Base-by-base conservation (phyloP, 2,797 vertebrate species). In the Denticeps clupeoides region DNA sequence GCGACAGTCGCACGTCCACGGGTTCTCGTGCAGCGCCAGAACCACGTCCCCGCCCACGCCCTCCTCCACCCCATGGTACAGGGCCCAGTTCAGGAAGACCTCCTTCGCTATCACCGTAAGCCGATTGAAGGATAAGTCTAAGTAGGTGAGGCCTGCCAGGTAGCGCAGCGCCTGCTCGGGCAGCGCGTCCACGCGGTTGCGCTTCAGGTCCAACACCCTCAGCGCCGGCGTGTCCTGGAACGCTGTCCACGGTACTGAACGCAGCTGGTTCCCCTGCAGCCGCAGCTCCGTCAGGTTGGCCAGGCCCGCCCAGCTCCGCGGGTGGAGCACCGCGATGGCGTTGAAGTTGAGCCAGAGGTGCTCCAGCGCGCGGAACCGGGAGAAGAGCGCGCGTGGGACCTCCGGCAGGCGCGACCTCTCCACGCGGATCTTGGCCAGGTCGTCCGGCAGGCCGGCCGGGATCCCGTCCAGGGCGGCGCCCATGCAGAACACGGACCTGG, bases 301-400 rank as follows among this genome's bases (percentile, higher is more conserved):
- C 49, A 96, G 62, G 44, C 84, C 78, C 51, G 89, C 80, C 49
- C 94, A 63, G 47, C 88, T 85, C 61, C 78, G 89, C 2, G 81
- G 72, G 51, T 91, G 87, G 61, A 96, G 90, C 35, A 92, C 71
- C 0, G 88, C 89, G 55, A 97, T 83, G 11, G 90, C 79, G 55
- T 91, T 91, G 63, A 94, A 98, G 72, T 92, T 94, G 46, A 97
- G 68, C 90, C 91, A 93, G 59, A 97, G 70, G 50, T 87, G 87
- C 62, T 93, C 82, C 74, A 97, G 73, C 18, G 65, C 71, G 41
- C 68, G 70, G 1, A 74, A 60, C 0, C 70, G 81, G 26, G 65
- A 66, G 65, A 96, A 95, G n/a, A 79, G 79, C 2, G 78, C 79
- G 0, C 65, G 77, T 33, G 83, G 78, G 52, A 94, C 66, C 79